Conservation (phyloP, 2,888 invertebrate genomes). For the Morpho deidamia region DNA sequence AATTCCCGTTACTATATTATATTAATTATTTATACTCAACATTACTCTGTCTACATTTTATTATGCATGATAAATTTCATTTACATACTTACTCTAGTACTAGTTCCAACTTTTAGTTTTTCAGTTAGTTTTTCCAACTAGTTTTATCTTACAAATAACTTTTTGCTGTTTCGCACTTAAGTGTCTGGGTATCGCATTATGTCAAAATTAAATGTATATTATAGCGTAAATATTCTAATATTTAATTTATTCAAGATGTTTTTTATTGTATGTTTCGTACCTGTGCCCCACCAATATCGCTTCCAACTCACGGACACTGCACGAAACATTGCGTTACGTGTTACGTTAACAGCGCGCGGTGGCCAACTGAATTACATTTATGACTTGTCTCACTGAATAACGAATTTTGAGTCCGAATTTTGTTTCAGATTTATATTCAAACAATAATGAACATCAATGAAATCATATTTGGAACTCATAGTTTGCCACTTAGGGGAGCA, state of each 20-base stretch:
- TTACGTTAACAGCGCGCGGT: slow-evolving; percentile 57
- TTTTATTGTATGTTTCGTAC: slow-evolving; percentile 59
- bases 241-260: slow-evolving; percentile 56
- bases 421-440: background rate
- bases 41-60: too few species aligned
- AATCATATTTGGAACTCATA: background rate
- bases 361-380: slow-evolving; percentile 50
- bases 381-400: background rate
- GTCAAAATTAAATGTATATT: too few species aligned
- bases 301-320: slow-evolving; percentile 69
- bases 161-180: too few species aligned
- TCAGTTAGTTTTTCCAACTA: too few species aligned
- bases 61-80: too few species aligned
- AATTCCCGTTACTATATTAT: background rate
- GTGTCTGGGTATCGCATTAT: too few species aligned
- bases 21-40: background rate
- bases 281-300: slow-evolving; percentile 75
- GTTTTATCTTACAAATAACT: too few species aligned
- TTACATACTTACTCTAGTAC: too few species aligned
- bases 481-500: slow-evolving; percentile 23
- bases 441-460: background rate
- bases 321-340: slow-evolving; percentile 68
- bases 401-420: background rate
- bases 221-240: slow-evolving; percentile 9
- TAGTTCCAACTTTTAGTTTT: too few species aligned